These are phyloP conservation scores for Drosophila koepferae DNA, from an alignment of 2,888 invertebrate genomes.

Conservation along the genomic window DNA sequence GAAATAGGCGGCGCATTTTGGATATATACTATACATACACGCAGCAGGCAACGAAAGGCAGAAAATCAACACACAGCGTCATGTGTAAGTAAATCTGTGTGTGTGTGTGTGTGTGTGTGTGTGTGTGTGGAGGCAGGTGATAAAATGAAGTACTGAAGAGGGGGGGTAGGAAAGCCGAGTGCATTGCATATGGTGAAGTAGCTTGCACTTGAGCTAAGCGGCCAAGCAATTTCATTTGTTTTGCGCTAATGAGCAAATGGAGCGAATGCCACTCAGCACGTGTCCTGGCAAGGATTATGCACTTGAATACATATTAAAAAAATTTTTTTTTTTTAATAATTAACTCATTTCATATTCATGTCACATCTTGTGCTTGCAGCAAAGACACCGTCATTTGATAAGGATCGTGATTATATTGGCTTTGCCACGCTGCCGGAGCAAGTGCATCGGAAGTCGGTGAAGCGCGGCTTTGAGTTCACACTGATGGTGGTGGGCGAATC, in stretches of 20 bases:
- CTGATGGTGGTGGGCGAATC: conserved; percentile 98
- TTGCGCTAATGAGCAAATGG: conserved; percentile 61
- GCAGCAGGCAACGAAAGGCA: conserved; percentile 1
- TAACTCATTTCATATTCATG: conserved; percentile 4
- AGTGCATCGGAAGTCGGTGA: conserved; percentile 98
- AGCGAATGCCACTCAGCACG: conserved; percentile 35
- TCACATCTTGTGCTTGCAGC: conserved; percentile 62
- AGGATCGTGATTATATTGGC: conserved; percentile 94
- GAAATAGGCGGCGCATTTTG: conserved; percentile 58
- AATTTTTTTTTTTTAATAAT: too few species aligned
- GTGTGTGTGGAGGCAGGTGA: neutral
- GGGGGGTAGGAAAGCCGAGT: neutral
- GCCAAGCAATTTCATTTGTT: conserved; percentile 64
- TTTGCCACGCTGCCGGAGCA: conserved; percentile 98
- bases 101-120: too few species aligned
- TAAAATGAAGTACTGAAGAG: neutral
- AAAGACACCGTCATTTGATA: conserved; percentile 85
- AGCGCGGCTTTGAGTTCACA: conserved; percentile 98
- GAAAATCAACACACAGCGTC: conserved; percentile 37
- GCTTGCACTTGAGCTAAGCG: conserved; percentile 70
- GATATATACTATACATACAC: conserved; percentile 58
- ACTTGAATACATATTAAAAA: neutral
- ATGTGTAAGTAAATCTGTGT: conserved; percentile 46
- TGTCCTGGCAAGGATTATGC: neutral
- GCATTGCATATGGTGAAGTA: conserved; percentile 38